A percentile compares a stretch with the other conserved stretches of the same genome.
Evolutionary conservation across 2,797 vertebrate species (phyloP).

Genomic region (Lagodon rhomboides): DNA sequence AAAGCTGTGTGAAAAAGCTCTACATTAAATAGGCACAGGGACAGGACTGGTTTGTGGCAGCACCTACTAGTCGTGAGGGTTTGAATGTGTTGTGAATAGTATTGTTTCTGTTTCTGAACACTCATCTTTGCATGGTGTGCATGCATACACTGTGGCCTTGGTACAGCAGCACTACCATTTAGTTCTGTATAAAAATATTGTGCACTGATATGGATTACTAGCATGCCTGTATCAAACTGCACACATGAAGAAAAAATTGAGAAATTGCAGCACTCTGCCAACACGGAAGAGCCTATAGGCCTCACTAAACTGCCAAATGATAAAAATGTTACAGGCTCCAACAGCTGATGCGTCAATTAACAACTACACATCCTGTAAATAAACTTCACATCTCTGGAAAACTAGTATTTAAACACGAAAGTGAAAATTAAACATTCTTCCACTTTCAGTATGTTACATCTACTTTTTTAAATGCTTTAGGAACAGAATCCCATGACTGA

Average conservation of each 20-base stretch:
- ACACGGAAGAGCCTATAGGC: not conserved
- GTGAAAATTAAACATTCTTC: not conserved
- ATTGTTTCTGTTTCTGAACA: not conserved
- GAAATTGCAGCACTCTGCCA: not conserved
- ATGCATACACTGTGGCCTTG: not conserved
- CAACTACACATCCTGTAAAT: not conserved
- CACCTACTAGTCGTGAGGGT: not conserved
- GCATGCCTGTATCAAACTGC: not conserved
- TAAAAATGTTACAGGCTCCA: constrained; percentile 6
- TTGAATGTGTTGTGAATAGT: not conserved
- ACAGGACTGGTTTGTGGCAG: too few species aligned
- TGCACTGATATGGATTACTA: not conserved
- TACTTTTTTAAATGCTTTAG: constrained; percentile 2
- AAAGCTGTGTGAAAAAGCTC: not conserved
- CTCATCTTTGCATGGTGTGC: not conserved
- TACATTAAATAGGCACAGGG: not conserved
- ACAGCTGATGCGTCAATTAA: not conserved
- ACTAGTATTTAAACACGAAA: not conserved
- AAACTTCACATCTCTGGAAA: not conserved
- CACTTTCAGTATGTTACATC: not conserved
- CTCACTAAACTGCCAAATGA: not conserved
- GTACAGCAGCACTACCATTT: not conserved
- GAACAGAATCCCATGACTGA: not conserved
- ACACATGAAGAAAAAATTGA: not conserved
- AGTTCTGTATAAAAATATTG: not conserved